Conservation (phyloP, 2,113 vertebrate species). For the Lamprologus callipterus region DNA sequence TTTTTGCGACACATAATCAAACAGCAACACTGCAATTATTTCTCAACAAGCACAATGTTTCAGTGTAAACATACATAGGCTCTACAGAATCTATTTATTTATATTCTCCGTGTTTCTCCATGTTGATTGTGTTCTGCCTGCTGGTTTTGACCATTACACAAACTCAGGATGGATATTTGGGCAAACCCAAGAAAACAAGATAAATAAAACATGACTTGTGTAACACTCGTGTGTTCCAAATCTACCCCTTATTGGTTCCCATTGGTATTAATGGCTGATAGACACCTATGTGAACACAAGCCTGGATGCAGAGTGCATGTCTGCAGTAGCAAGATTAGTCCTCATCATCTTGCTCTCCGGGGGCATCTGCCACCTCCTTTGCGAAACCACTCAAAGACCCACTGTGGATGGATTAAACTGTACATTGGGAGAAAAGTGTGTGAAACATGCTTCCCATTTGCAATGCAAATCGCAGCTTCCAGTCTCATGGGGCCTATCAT, state of each 20-base stretch:
- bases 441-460: conserved; percentile 27
- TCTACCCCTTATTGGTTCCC: neutral
- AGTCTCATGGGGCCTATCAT: conserved; percentile 8
- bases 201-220: neutral
- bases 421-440: neutral
- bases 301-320: neutral
- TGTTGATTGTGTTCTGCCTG: neutral
- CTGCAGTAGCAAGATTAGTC: neutral
- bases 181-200: neutral
- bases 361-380: neutral
- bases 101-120: neutral
- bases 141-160: neutral
- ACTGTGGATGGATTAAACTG: conserved; percentile 20
- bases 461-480: conserved; percentile 35
- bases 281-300: neutral
- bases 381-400: neutral
- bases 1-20: neutral
- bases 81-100: neutral
- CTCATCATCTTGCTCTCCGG: neutral
- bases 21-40: conserved; percentile 6
- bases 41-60: neutral
- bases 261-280: neutral
- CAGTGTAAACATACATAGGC: neutral
- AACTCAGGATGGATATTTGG: neutral
- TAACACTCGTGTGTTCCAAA: neutral